Evolutionary conservation across 2,888 invertebrate genomes (phyloP), one percentile per base, ranked within the genome.

Genomic region (Caenorhabditis wallacei): DNA sequence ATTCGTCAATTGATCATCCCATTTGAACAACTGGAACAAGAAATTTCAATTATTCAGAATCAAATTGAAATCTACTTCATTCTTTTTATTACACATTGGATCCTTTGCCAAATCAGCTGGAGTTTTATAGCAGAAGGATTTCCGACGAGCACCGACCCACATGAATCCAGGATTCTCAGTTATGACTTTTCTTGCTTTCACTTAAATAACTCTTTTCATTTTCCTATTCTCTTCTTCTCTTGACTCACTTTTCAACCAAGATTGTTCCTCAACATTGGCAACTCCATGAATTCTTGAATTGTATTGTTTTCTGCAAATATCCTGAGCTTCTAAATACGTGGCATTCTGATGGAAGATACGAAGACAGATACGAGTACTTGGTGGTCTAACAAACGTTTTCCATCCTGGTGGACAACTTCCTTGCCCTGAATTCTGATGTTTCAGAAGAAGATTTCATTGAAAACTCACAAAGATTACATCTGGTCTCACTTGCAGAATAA

Each of bases 121-220:
- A 7, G 48, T 59, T 22, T 68, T 43, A 40, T 59, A 76, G 43
- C 76, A 76, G 53, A 7, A 30, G 0, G 68, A 46, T 37, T 54
- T 76, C 43, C 76, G 76, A 30, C 76, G 76, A 37, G 76, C 76
- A 40, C 76, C 76, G 40, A 76, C 11, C 76, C 76, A 76, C 61
- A 76, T 59, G 61, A n/a, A 30, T 48, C 53, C 59, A 10, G 57
- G 40, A 40, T 53, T 54, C 22, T 68, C 35, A 8, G 59, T 59
- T 24, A 76, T 76, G 18, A 76, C 16, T 18, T 59, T 26, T 40
- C 35, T 59, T 16, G 69, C 51, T 59, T 76, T 76, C 68, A 64
- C 74, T 74, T 48, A 22, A 72, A 40, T 37, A 0, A 7, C 3
- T 30, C 8, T 5, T 18, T 3, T 43, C 20, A 22, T 35, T 53